Evolutionary conservation across 2,888 invertebrate genomes (phyloP).

Genomic region (Lepeophtheirus nordmannii): DNA sequence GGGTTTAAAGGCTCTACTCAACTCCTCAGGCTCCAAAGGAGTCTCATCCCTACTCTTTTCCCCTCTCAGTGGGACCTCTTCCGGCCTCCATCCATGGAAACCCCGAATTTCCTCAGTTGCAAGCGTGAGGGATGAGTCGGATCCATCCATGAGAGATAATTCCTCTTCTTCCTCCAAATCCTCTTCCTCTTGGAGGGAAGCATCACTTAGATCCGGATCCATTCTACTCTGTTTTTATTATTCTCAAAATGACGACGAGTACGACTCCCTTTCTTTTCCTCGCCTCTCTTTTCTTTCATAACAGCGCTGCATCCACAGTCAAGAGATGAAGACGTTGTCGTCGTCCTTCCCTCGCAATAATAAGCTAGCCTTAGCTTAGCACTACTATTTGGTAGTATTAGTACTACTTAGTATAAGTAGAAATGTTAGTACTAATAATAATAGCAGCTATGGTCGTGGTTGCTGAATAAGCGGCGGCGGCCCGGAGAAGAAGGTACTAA

Average conservation of each 20-base stretch:
- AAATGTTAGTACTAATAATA: too few species aligned
- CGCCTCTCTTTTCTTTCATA: not conserved
- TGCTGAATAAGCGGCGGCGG: too few species aligned
- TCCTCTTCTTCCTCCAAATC: not conserved
- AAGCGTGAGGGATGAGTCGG: not conserved
- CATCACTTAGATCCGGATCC: constrained; percentile 15
- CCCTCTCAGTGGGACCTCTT: not conserved
- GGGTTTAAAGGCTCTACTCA: not conserved
- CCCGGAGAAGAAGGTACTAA: too few species aligned
- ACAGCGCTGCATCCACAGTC: not conserved
- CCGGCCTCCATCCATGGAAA: not conserved
- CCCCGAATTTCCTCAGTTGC: not conserved
- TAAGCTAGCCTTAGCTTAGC: too few species aligned
- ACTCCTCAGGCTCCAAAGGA: not conserved
- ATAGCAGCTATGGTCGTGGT: too few species aligned
- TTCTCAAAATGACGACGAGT: too few species aligned
- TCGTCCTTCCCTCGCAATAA: not conserved
- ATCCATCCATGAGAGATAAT: not conserved
- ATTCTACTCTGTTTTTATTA: not conserved
- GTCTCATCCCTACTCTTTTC: too few species aligned
- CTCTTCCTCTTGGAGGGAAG: constrained; percentile 13
- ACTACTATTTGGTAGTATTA: too few species aligned
- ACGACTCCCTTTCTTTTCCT: not conserved
- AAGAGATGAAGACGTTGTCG: not conserved
- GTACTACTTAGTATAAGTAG: too few species aligned